Evolutionary conservation across 2,797 vertebrate genomes (phyloP).

Genomic region (Ceyx erithaca): DNA sequence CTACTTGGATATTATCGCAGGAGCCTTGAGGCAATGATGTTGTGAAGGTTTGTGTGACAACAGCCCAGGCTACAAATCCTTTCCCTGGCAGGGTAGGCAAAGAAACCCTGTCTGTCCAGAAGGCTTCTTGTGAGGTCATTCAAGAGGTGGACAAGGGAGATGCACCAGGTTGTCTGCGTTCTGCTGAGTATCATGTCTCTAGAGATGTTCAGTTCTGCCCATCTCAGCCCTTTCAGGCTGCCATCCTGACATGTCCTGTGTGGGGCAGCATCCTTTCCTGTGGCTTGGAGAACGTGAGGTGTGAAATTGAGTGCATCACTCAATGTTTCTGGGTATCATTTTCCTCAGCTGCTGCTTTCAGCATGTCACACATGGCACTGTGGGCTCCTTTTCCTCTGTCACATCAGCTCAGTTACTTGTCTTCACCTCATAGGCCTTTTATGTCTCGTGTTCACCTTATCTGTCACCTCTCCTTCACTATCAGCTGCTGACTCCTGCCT

Average conservation of each 20-base stretch:
- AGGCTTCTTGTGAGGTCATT: too few relatives aligned
- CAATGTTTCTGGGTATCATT: not conserved
- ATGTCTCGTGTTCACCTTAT: not conserved
- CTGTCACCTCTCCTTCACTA: slow-evolving; percentile 5
- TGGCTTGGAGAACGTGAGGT: not conserved
- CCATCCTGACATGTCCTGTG: not conserved
- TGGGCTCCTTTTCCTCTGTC: not conserved
- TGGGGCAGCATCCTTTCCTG: not conserved
- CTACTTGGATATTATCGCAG: not conserved
- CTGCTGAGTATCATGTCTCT: not conserved
- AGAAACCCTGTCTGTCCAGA: not conserved
- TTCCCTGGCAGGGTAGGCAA: not conserved
- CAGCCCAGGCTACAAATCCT: not conserved
- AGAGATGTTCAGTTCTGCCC: not conserved
- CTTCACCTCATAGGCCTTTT: not conserved
- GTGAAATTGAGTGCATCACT: not conserved
- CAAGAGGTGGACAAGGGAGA: not conserved
- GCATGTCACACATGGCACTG: not conserved
- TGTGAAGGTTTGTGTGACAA: not conserved
- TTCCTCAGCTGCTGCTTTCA: not conserved
- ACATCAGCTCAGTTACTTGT: not conserved
- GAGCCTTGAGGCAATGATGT: not conserved
- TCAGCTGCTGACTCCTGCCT: not conserved
- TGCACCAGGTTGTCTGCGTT: not conserved
- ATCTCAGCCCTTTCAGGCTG: not conserved